Evolutionary conservation across 2,113 vertebrate genomes (phyloP).

Genomic region (Meriones unguiculatus): DNA sequence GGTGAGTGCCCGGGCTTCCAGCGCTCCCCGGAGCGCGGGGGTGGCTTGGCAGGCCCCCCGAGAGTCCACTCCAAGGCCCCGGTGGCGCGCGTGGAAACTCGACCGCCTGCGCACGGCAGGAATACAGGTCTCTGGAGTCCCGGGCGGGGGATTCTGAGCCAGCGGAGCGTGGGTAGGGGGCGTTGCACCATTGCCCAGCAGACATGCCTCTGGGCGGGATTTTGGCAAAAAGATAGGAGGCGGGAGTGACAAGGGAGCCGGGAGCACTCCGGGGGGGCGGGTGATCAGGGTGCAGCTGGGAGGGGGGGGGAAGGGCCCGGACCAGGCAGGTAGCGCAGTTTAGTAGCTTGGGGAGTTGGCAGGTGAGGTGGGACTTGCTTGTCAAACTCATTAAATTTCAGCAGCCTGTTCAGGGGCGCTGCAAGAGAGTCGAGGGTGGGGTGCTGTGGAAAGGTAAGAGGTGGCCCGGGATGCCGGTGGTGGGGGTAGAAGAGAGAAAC

Average conservation of each 20-base stretch:
- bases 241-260: not conserved
- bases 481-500: not conserved
- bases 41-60: not conserved
- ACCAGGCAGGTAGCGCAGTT: conserved; percentile 50
- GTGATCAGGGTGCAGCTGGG: conserved; percentile 8
- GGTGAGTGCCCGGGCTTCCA: conserved; percentile 69
- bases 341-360: conserved; percentile 47
- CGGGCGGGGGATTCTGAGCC: conserved; percentile 8
- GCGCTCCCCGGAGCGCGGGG: not conserved
- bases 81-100: conserved; percentile 48
- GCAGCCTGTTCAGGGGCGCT: conserved; percentile 47
- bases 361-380: conserved; percentile 54
- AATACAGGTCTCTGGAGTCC: conserved; percentile 46
- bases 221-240: conserved; percentile 76
- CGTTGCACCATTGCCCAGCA: conserved; percentile 48
- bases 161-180: conserved; percentile 47
- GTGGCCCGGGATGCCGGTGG: conserved; percentile 57
- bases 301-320: conserved; percentile 69
- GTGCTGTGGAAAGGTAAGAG: not conserved
- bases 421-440: not conserved
- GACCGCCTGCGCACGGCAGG: not conserved
- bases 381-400: conserved; percentile 49
- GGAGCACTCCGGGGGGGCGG: not conserved
- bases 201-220: conserved; percentile 78
- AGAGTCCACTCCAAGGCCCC: not conserved